phyloP scores from a whole-genome alignment of 2,113 vertebrate genomes.

The Kobus ellipsiprymnus region DNA sequence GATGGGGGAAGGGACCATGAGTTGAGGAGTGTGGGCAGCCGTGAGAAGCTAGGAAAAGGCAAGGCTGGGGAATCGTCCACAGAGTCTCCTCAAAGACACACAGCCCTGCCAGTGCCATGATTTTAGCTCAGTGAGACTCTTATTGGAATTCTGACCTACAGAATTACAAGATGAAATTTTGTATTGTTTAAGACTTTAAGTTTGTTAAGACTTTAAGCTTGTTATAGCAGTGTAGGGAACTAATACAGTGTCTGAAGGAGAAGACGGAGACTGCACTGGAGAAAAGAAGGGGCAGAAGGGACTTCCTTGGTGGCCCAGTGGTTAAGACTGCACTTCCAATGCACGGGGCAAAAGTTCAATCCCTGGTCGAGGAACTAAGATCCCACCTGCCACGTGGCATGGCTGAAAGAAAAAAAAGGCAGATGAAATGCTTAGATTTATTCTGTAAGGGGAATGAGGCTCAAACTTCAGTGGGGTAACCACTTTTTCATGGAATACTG shows the following conservation, averaged over 20 bases:
- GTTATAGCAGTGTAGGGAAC: not conserved
- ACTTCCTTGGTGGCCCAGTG: not conserved
- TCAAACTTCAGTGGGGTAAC: not conserved
- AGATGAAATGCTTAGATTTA: not conserved
- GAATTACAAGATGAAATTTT: not conserved
- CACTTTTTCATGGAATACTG: not conserved
- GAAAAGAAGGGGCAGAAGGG: not conserved
- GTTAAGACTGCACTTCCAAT: not conserved
- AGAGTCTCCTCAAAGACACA: fast-evolving
- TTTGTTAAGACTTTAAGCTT: no score
- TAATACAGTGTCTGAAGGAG: no score
- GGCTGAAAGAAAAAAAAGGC: not conserved
- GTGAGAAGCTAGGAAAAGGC: no score
- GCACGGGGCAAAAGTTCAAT: not conserved
- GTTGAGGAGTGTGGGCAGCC: fast-evolving
- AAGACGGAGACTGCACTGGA: not conserved
- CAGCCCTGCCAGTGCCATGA: no score
- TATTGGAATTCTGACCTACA: not conserved
- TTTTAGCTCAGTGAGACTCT: not conserved
- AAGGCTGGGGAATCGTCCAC: fast-evolving
- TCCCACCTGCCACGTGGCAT: not conserved
- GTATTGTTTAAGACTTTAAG: not conserved
- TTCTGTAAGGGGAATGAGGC: not conserved
- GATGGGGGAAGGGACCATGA: not conserved
- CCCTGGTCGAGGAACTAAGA: not conserved